Percentiles rank a stretch among this genome's conserved stretches.
Conservation (phyloP, 2,888 invertebrate genomes). For the Spodoptera picta region DNA sequence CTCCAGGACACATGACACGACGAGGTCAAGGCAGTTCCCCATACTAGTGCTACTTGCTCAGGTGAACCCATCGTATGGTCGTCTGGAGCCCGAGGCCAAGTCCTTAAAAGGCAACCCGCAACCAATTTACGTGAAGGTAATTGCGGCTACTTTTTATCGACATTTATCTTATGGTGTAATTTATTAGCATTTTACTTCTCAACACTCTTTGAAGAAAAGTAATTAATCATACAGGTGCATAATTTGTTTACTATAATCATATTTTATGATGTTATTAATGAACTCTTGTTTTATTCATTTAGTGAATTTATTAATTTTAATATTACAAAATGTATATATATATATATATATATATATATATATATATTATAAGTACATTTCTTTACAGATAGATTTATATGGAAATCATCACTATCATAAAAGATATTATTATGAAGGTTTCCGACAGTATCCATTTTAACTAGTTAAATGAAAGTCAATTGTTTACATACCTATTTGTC, state of each 20-base stretch:
- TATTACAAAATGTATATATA: too few species aligned
- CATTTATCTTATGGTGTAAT: neutral
- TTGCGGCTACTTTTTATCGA: slow-evolving; percentile 15
- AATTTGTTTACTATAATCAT: neutral
- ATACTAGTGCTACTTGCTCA: slow-evolving; percentile 78
- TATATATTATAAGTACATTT: too few species aligned
- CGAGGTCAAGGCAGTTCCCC: slow-evolving; percentile 81
- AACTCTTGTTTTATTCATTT: too few species aligned
- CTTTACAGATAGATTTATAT: too few species aligned
- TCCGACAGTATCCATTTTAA: too few species aligned
- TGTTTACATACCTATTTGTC: neutral
- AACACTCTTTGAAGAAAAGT: neutral
- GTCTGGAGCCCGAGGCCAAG: slow-evolving; percentile 73
- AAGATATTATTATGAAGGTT: too few species aligned
- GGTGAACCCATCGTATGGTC: slow-evolving; percentile 60
- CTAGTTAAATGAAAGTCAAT: too few species aligned
- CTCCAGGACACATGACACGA: slow-evolving; percentile 73
- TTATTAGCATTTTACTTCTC: neutral
- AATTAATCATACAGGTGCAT: neutral
- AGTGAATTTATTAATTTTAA: too few species aligned
- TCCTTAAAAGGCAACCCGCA: slow-evolving; percentile 72
- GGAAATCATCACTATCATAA: too few species aligned
- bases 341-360: too few species aligned
- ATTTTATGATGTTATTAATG: neutral
- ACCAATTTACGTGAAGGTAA: slow-evolving; percentile 83